Evolutionary conservation across 92 coral and sea anemone genomes (phyloP).

Genomic region (Blastomussa wellsi): DNA sequence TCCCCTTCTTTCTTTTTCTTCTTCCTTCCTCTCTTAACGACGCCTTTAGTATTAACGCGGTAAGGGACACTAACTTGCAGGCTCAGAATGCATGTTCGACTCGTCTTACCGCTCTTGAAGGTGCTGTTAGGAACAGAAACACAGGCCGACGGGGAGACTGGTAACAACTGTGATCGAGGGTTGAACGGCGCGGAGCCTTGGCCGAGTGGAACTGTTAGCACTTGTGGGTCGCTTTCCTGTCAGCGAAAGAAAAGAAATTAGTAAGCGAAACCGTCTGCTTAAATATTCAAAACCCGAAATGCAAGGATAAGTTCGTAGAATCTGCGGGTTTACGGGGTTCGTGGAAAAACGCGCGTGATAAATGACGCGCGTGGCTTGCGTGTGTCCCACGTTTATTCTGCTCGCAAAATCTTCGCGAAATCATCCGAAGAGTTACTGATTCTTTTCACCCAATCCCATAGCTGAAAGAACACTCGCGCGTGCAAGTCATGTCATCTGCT

Average conservation of each 20-base stretch:
- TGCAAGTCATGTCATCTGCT: background rate
- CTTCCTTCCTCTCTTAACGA: slow-evolving; percentile 49
- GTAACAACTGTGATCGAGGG: slow-evolving; percentile 90
- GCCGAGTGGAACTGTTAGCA: slow-evolving; percentile 84
- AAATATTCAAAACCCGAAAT: background rate
- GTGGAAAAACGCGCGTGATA: too few relatives aligned
- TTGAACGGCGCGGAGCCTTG: slow-evolving; percentile 91
- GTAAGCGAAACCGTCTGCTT: background rate
- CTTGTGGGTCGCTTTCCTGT: slow-evolving; percentile 84
- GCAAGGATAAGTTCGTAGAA: background rate
- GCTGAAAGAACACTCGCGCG: background rate
- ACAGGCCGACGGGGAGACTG: slow-evolving; percentile 78
- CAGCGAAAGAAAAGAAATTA: slow-evolving; percentile 1
- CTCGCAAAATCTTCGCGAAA: background rate
- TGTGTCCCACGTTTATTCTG: too few relatives aligned
- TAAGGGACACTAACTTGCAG: slow-evolving; percentile 90
- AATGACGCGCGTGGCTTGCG: too few relatives aligned
- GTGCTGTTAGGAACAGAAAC: slow-evolving; percentile 82
- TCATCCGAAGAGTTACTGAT: background rate
- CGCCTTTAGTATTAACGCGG: slow-evolving; percentile 58
- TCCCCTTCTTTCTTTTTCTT: slow-evolving; percentile 46
- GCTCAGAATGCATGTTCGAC: slow-evolving; percentile 86
- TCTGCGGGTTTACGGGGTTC: background rate
- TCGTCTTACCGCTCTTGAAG: slow-evolving; percentile 71
- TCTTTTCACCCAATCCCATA: background rate